phyloP scores from a whole-genome alignment of 2,113 vertebrate genomes.

The Dicrurus megarhynchus region DNA sequence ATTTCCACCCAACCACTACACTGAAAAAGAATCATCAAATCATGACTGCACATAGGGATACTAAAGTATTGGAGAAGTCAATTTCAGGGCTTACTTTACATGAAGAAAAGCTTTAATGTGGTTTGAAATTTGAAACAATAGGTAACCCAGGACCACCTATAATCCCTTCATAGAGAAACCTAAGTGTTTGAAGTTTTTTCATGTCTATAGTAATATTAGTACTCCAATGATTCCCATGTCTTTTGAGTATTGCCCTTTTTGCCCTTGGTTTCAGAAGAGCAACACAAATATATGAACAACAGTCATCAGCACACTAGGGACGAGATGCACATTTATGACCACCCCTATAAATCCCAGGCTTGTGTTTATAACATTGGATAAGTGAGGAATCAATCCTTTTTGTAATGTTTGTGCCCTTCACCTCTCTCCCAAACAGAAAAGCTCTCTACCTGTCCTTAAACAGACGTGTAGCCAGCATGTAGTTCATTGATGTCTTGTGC shows the following conservation, averaged over 20 bases:
- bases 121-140: neutral
- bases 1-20: neutral
- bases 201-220: neutral
- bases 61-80: neutral
- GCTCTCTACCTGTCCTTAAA: conserved; percentile 89
- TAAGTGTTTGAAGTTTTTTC: neutral
- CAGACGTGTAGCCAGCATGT: conserved; percentile 90
- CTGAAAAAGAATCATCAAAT: neutral
- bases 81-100: neutral
- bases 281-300: neutral
- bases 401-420: neutral
- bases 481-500: conserved; percentile 95
- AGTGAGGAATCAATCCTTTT: neutral
- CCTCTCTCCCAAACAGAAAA: neutral
- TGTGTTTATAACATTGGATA: neutral
- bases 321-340: neutral
- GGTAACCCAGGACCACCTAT: neutral
- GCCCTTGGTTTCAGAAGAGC: neutral
- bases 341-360: neutral
- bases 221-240: neutral
- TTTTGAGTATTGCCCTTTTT: neutral
- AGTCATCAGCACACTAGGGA: neutral
- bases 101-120: neutral
- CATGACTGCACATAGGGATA: neutral
- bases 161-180: neutral